phyloP scores from a whole-genome alignment of 2,888 invertebrate species.

The Nezara viridula region DNA sequence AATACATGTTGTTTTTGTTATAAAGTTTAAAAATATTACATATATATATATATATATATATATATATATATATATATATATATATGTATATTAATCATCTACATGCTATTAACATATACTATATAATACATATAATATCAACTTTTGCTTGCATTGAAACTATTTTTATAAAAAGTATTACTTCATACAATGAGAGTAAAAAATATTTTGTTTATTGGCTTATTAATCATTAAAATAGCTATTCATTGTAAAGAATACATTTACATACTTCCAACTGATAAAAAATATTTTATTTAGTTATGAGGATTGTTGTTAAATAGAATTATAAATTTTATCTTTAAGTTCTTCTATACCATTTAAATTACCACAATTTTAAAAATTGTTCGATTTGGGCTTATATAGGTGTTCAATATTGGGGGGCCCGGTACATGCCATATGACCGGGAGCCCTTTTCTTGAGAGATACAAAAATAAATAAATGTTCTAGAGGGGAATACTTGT shows the following conservation, averaged over 20 bases:
- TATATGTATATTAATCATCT: too few relatives aligned
- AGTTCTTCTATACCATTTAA: neutral
- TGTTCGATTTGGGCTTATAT: neutral
- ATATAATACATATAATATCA: constrained; percentile 21
- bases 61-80: too few relatives aligned
- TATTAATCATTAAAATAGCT: neutral
- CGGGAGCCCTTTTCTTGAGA: too few relatives aligned
- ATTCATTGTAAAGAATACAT: neutral
- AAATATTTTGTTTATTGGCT: neutral
- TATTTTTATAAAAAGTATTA: neutral
- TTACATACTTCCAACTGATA: neutral
- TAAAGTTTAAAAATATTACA: too few relatives aligned
- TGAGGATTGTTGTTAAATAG: neutral
- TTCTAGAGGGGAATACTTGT: too few relatives aligned
- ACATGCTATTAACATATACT: neutral
- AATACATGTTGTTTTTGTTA: neutral
- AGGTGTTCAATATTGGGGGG: too few relatives aligned
- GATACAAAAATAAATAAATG: too few relatives aligned
- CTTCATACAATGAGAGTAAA: neutral
- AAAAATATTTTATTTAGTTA: neutral
- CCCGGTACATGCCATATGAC: too few relatives aligned
- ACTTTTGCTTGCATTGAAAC: constrained; percentile 10
- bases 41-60: too few relatives aligned
- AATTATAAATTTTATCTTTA: neutral
- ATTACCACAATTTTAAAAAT: neutral